Conservation (phyloP, 35 echinoderm and acorn worm genomes). For the Anneissia japonica region DNA sequence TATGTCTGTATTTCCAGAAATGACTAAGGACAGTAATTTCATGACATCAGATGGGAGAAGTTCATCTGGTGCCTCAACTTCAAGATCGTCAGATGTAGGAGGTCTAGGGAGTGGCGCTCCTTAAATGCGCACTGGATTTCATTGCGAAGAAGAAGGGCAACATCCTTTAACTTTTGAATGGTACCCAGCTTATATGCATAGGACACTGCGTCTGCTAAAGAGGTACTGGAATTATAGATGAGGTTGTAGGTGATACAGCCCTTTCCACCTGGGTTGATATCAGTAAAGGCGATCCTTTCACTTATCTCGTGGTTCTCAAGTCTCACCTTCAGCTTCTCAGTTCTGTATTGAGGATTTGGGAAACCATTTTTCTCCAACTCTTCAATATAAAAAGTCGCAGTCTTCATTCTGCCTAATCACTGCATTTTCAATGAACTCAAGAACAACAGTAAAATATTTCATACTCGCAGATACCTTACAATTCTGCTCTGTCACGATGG, state of each 20-base stretch:
- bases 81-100: background rate
- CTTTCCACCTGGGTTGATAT: background rate
- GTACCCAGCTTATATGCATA: conserved; percentile 18
- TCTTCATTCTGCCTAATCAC: conserved; percentile 17
- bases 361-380: conserved; percentile 33
- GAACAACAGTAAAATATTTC: conserved; percentile 22
- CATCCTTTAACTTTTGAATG: conserved; percentile 4
- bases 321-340: conserved; percentile 29
- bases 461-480: conserved; percentile 16
- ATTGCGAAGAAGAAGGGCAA: background rate
- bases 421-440: background rate
- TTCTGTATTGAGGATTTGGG: conserved; percentile 40
- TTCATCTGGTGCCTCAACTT: background rate
- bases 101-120: background rate
- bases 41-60: background rate
- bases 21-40: background rate
- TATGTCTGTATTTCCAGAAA: background rate
- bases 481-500: background rate
- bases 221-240: conserved; percentile 3
- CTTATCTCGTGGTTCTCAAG: background rate
- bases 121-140: background rate
- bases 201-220: background rate
- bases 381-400: conserved; percentile 11
- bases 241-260: background rate
- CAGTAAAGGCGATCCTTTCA: background rate